phyloP scores from a whole-genome alignment of 2,113 vertebrate genomes.

The Centrocercus urophasianus region DNA sequence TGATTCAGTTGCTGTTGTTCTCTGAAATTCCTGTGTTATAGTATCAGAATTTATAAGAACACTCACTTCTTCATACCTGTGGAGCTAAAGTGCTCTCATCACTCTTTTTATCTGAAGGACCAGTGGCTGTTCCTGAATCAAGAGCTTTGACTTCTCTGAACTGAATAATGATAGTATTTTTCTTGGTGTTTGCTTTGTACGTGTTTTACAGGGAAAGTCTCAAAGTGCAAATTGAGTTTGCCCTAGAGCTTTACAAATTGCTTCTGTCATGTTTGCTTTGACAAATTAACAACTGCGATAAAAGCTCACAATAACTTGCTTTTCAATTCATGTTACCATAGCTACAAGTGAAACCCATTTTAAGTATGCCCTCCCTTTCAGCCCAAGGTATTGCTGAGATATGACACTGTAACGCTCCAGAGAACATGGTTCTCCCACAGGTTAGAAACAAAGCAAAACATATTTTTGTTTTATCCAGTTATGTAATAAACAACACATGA shows the following conservation, averaged over 20 bases:
- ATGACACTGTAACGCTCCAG: not conserved
- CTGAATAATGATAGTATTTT: not conserved
- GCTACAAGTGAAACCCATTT: not conserved
- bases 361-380: not conserved
- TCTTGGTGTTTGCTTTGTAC: not conserved
- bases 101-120: not conserved
- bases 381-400: not conserved
- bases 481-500: slow-evolving; percentile 68
- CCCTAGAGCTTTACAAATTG: not conserved
- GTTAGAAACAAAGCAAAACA: not conserved
- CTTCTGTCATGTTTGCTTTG: slow-evolving; percentile 4
- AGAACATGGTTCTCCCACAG: not conserved
- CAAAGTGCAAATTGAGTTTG: not conserved
- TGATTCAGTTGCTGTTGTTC: not conserved
- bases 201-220: not conserved
- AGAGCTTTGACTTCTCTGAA: not conserved
- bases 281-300: not conserved
- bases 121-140: not conserved
- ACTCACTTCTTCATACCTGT: not conserved
- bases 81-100: not conserved
- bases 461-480: slow-evolving; percentile 57
- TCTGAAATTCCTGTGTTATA: not conserved
- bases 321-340: slow-evolving; percentile 2
- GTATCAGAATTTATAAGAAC: not conserved
- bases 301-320: not conserved